Conservation (phyloP, 2,888 invertebrate species). For the Stratiomys singularior region DNA sequence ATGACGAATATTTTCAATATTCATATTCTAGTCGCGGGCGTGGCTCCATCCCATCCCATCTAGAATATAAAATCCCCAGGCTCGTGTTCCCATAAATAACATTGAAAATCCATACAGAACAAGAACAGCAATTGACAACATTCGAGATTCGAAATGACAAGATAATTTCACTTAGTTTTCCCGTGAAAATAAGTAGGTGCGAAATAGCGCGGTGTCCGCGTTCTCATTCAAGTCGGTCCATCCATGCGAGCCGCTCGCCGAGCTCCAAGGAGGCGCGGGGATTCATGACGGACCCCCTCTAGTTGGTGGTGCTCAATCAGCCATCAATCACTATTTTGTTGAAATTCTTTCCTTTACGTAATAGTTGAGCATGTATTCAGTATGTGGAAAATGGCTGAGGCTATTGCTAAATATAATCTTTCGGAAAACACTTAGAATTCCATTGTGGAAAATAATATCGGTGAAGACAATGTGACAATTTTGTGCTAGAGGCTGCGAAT, state of each 20-base stretch:
- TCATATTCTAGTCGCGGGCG: no score
- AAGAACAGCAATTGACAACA: constrained; percentile 37
- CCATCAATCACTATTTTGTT: constrained; percentile 21
- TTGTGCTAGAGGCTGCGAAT: no score
- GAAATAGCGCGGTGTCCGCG: not conserved
- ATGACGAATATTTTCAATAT: no score
- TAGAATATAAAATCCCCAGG: not conserved
- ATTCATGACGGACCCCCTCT: constrained; percentile 15
- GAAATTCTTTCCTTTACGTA: constrained; percentile 17
- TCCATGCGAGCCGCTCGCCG: not conserved
- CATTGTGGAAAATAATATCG: constrained; percentile 13
- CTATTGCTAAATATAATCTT: constrained; percentile 32
- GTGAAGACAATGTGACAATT: not conserved
- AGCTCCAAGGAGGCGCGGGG: not conserved
- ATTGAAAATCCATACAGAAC: not conserved
- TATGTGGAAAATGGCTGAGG: not conserved
- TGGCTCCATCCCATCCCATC: not conserved
- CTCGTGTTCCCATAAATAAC: constrained; percentile 21
- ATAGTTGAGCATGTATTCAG: not conserved
- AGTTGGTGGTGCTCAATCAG: constrained; percentile 22
- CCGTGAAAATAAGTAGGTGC: not conserved
- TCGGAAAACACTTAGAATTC: constrained; percentile 14
- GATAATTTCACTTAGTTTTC: constrained; percentile 31
- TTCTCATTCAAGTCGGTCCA: not conserved
- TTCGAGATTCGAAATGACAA: constrained; percentile 34